These are phyloP conservation scores for Pseudomyrmex pallidus DNA, from an alignment of 1,140 invertebrate species.

Conservation along the genomic window DNA sequence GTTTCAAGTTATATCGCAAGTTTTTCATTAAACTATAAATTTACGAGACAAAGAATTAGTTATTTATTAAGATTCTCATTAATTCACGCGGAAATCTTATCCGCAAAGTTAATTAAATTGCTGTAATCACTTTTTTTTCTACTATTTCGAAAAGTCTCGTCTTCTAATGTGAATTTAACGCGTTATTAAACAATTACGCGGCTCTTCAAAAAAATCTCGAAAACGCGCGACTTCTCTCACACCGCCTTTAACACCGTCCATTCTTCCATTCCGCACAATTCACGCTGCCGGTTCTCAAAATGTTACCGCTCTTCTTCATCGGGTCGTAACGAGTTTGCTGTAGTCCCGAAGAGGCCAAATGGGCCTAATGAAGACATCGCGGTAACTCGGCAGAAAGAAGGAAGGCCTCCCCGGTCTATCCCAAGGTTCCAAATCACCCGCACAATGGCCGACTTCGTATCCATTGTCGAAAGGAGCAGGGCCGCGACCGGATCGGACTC, in stretches of 20 bases:
- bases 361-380: conserved; percentile 72
- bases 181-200: neutral
- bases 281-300: neutral
- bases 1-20: too few species aligned
- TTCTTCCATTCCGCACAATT: conserved; percentile 16
- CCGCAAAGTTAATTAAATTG: too few species aligned
- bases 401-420: conserved; percentile 24
- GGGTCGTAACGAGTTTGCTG: conserved; percentile 55
- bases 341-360: conserved; percentile 48
- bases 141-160: neutral
- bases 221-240: neutral
- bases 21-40: neutral
- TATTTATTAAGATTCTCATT: neutral
- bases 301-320: conserved; percentile 19
- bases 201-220: conserved; percentile 24
- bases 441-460: conserved; percentile 70
- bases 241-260: neutral
- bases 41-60: too few species aligned
- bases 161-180: neutral
- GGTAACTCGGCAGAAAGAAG: conserved; percentile 61
- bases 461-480: conserved; percentile 61
- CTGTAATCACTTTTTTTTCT: neutral
- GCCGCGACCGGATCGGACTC: conserved; percentile 57
- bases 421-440: conserved; percentile 60
- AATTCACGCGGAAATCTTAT: neutral